These are phyloP conservation scores for Caenorhabditis zanzibari DNA, from an alignment of 2,888 invertebrate species.

Conservation along the genomic window DNA sequence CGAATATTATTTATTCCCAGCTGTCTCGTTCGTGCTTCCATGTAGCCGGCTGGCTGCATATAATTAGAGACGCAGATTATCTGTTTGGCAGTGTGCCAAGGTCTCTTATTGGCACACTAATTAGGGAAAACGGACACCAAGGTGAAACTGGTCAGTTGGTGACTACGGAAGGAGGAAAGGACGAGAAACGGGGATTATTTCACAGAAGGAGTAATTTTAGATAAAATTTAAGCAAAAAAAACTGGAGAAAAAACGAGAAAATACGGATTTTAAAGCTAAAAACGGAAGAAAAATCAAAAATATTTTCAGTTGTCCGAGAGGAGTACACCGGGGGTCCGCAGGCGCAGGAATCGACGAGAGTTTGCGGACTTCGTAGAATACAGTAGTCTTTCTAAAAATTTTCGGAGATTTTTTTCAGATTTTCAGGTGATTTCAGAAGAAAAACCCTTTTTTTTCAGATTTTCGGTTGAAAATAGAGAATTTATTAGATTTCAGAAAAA, in stretches of 20 bases:
- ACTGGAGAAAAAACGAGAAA: not conserved
- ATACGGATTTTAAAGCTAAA: not conserved
- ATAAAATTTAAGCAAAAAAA: not conserved
- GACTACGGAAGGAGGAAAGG: not conserved
- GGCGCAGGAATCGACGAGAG: not conserved
- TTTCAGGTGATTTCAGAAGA: no score
- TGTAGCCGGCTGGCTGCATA: slow-evolving; percentile 8
- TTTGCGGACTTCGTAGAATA: not conserved
- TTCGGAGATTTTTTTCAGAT: not conserved
- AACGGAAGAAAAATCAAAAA: not conserved
- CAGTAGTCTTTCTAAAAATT: not conserved
- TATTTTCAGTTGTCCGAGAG: slow-evolving; percentile 10
- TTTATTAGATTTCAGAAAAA: no score
- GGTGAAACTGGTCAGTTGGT: not conserved
- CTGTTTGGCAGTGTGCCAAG: slow-evolving; percentile 1
- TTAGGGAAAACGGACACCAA: slow-evolving; percentile 9
- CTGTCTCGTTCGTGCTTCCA: not conserved
- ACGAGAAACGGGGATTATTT: not conserved
- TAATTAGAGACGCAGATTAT: no score
- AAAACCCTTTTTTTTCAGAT: no score
- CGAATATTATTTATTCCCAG: not conserved
- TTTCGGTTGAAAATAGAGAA: no score
- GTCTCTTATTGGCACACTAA: not conserved
- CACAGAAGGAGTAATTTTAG: not conserved
- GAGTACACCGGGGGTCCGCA: slow-evolving; percentile 20